Conservation (phyloP, 2,113 vertebrate genomes). For the Phaethornis superciliosus region DNA sequence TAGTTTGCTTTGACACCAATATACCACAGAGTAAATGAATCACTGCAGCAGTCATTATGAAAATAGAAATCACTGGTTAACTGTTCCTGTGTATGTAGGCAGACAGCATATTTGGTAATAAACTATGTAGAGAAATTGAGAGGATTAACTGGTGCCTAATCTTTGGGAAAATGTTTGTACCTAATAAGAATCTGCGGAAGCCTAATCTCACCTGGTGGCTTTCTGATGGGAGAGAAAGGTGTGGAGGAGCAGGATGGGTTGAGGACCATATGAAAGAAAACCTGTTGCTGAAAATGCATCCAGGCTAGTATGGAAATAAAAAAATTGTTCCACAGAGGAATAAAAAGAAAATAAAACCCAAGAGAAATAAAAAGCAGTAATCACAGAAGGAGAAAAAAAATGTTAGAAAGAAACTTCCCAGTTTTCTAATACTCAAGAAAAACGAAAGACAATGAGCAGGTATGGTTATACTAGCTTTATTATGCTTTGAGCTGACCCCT, state of each 20-base stretch:
- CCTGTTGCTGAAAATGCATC: not conserved
- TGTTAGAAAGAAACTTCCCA: not conserved
- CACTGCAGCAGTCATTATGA: conserved; percentile 53
- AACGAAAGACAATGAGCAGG: not conserved
- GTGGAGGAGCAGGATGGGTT: not conserved
- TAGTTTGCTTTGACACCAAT: conserved; percentile 47
- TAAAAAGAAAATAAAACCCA: not conserved
- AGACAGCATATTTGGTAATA: conserved; percentile 47
- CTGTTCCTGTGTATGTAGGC: conserved; percentile 49
- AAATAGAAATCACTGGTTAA: conserved; percentile 68
- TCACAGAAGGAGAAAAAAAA: not conserved
- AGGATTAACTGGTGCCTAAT: conserved; percentile 51
- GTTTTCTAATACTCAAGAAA: not conserved
- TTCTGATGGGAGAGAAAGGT: not conserved
- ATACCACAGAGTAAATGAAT: conserved; percentile 59
- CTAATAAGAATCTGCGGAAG: conserved; percentile 17
- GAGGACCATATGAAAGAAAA: not conserved
- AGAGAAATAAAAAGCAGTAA: not conserved
- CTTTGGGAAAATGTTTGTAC: conserved; percentile 24
- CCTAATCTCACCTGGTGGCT: conserved; percentile 10
- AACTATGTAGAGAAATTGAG: conserved; percentile 43
- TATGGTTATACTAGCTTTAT: not conserved
- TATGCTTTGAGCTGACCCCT: not conserved
- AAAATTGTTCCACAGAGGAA: not conserved
- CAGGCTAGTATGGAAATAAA: not conserved